Evolutionary conservation across 2,797 vertebrate species (phyloP), one percentile per base, ranked within the genome.

Genomic region (Pseudomugil tenellus): DNA sequence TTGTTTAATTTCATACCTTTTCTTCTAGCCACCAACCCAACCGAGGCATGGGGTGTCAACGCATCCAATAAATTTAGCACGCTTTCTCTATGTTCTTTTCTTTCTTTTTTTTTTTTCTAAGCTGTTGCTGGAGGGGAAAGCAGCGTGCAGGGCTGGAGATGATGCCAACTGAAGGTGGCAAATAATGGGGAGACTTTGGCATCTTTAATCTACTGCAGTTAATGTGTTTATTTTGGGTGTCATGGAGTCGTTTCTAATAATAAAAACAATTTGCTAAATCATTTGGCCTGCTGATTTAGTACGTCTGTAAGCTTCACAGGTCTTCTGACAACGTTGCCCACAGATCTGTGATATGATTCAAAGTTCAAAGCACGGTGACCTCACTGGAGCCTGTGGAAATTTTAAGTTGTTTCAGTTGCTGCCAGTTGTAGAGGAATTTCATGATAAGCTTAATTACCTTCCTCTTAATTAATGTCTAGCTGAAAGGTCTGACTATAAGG

Each of bases 1-100:
- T 93, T 84, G 87, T 93, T 91, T 91, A 80, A 95, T 94, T 92
- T 94, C 91, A 84, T 86, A 89, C 86, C 83, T 85, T 91, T 90
- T 88, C 87, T 79, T 79, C 84, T 77, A 79, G 82, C 78, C 84
- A 75, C 83, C 68, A 59, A 54, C 55, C 34, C 69, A 80, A 83
- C 61, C 41, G 53, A 70, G 70, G 37, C 77, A 63, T 37, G 12
- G 65, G 46, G 61, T 89, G 84, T 85, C 76, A 74, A 86, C 57
- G 76, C 86, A 90, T 92, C 93, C 84, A 77, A 80, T 86, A 75
- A 37, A 92, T 93, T 84, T 92, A 86, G 83, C 4, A 58, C 51
- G 74, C 74, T 76, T 51, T 62, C 76, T 69, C 48, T 28, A 25
- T 52, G 14, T 28, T 26, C 25, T 26, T 52, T 14, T 52, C 14